Evolutionary conservation across 2,797 vertebrate species (phyloP).

Genomic region (Mormyrops boulengeri): DNA sequence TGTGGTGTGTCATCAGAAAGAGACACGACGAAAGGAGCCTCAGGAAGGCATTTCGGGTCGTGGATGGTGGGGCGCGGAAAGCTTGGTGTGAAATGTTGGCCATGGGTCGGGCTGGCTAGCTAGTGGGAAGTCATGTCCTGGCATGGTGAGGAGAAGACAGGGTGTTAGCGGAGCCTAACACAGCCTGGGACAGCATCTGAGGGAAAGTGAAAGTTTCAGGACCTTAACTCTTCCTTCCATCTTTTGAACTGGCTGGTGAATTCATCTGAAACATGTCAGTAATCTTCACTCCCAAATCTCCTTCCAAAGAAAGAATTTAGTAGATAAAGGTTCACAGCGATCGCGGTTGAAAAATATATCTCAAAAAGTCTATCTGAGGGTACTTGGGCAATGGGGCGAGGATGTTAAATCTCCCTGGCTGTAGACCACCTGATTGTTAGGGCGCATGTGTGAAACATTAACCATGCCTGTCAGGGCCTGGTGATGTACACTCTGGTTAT

Average conservation of each 20-base stretch:
- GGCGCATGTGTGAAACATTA: not conserved
- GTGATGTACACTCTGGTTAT: not conserved
- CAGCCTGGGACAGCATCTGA: not conserved
- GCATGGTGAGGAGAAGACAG: not conserved
- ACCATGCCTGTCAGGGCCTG: not conserved
- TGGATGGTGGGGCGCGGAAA: not conserved
- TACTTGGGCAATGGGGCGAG: not conserved
- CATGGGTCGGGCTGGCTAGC: not conserved
- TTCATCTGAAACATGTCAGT: not conserved
- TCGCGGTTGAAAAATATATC: not conserved
- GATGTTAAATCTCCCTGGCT: not conserved
- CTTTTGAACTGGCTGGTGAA: not conserved
- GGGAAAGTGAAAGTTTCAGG: not conserved
- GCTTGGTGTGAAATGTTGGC: not conserved
- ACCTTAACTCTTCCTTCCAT: not conserved
- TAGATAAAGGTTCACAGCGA: not conserved
- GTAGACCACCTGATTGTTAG: not conserved
- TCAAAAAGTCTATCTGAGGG: not conserved
- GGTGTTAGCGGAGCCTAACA: not conserved
- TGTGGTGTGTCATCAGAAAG: not conserved
- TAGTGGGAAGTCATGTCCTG: not conserved
- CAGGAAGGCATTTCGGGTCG: not conserved
- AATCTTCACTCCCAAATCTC: not conserved
- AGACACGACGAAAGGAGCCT: not conserved
- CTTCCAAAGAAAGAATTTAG: not conserved